Evolutionary conservation across 2,888 invertebrate species (phyloP), one percentile per base, ranked within the genome.

Genomic region (Cantharis lateralis): DNA sequence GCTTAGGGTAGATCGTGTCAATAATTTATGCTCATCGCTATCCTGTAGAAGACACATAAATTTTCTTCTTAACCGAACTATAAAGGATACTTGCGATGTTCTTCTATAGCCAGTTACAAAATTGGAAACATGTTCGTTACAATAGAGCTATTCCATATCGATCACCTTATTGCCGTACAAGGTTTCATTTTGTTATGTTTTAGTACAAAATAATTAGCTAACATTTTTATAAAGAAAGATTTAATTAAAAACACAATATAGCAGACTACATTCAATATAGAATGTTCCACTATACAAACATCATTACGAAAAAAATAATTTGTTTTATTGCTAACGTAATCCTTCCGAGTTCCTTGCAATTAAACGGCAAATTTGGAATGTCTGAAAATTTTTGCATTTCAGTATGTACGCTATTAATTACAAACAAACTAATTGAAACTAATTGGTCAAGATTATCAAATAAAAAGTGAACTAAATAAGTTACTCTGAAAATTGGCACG

Each of bases 381-480:
- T 5, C n/a, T 20, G 64, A 18, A n/a, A 20, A 20, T 66, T 20
- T 24, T 13, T 66, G 24, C 64, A 4, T 13, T 28, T 28, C 11
- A 28, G 28, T 28, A 3, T 13, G 28, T 28, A 3, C 13, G 1
- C 20, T 32, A 32, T 13, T 32, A 32, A 11, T 20, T 28, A 3
- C 26, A 3, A 10, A 10, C 10, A 28, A 3, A 64, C n/a, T 66
- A 72, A 16, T 20, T 72, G 24, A n/a, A 15, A 28, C 16, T 64
- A 74, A 73, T 63, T 74, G 73, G 68, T 68, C 73, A 73, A 68
- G 68, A 73, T 68, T 68, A 68, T 68, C 9, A 62, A 63, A 26
- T 63, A 70, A 18, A 28, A 63, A 62, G 15, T 64, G 10, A n/a
- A 24, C 26, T 70, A 70, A 71, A 74, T 70, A 48, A 70, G 28